phyloP scores from a whole-genome alignment of 2,113 vertebrate genomes.

The Hypanus sabinus region DNA sequence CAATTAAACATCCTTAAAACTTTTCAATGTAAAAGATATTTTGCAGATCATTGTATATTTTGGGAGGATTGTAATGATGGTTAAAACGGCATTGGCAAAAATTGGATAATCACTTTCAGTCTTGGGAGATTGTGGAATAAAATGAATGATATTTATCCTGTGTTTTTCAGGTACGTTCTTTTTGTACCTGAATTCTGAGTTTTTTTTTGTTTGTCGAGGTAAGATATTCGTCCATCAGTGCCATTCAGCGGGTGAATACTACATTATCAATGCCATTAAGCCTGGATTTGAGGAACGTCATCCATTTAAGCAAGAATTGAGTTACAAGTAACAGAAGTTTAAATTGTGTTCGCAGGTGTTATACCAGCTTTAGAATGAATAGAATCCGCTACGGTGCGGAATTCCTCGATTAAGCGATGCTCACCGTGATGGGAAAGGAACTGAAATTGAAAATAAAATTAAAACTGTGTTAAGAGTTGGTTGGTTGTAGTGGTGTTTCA shows the following conservation, averaged over 20 bases:
- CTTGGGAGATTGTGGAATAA: background rate
- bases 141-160: background rate
- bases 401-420: background rate
- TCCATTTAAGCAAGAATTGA: background rate
- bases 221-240: background rate
- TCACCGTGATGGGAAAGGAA: background rate
- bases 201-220: background rate
- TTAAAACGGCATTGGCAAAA: background rate
- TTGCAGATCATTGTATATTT: background rate
- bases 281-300: background rate
- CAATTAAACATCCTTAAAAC: background rate
- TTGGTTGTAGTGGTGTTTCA: background rate
- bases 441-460: background rate
- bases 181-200: background rate
- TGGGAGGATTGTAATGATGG: no score
- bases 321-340: background rate
- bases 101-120: no score
- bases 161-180: background rate
- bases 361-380: background rate
- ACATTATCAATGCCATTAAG: background rate
- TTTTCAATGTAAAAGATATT: background rate
- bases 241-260: background rate
- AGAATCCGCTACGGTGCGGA: no score
- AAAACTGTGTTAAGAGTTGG: background rate
- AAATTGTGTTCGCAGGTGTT: background rate